Evolutionary conservation across 2,113 vertebrate species (phyloP), one percentile per base, ranked within the genome.

Genomic region (Rynchops niger): DNA sequence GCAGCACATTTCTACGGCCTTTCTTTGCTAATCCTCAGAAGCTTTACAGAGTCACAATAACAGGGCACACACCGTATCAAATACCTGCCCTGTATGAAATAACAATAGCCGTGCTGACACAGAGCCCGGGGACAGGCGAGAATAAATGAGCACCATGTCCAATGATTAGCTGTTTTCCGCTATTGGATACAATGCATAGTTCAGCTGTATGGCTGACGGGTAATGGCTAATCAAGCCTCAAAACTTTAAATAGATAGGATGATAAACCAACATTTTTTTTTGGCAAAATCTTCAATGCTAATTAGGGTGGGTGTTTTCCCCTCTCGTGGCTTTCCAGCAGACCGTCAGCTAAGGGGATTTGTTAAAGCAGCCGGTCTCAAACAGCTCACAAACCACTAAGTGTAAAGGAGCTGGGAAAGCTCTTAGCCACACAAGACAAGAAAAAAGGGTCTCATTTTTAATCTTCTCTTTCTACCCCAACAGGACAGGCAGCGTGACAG

Each of bases 21-120:
- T 86, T 73, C 74, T 85, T 81, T 90, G 52, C 80, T 88, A 95
- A 95, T 70, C 69, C 55, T 88, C 62, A 59, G 55, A 86, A 94
- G 70, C 19, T 94, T 93, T 86, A 22, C 9, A 67, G 74, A 81
- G 42, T 59, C 45, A 53, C 58, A 80, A 16, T n/a, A 86, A 43
- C 53, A 56, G 70, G 79, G 38, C 53, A 80, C 23, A 61, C 43
- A 70, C 78, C 29, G 9, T 73, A 62, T 87, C 49, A 90, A 45
- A 72, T 90, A 70, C 36, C 74, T 63, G n/a, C 80, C 91, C 21
- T 15, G 66, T 63, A 84, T 23, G 23, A 96, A 97, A 77, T 80
- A 81, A 72, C 90, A 84, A 78, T 45, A 63, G 71, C 40, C 18
- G 16, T 84, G 82, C 94, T 96, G 93, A 63, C 67, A 84, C 81